Evolutionary conservation across 2,888 invertebrate genomes (phyloP).

Genomic region (Galeruca laticollis): DNA sequence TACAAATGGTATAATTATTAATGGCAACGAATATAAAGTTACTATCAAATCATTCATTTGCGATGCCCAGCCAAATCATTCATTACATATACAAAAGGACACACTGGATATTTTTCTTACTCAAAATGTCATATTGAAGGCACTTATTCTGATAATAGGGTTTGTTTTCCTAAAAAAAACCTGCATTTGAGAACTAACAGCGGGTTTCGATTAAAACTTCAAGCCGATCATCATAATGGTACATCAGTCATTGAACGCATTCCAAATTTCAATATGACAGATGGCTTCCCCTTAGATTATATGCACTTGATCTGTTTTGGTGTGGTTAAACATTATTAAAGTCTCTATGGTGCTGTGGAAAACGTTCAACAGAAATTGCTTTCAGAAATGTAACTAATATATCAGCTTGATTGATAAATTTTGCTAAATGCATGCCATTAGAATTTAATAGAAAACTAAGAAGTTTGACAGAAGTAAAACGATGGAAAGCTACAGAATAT

Average conservation of each 20-base stretch:
- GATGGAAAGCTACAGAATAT: too few species aligned
- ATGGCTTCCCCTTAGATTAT: conserved; percentile 46
- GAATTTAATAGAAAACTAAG: too few species aligned
- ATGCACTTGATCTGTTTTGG: conserved; percentile 43
- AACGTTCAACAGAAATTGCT: too few species aligned
- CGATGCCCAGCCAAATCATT: conserved; percentile 41
- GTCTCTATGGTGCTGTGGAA: conserved; percentile 32
- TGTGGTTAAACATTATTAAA: conserved; percentile 25
- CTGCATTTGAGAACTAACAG: conserved; percentile 36
- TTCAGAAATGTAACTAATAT: too few species aligned
- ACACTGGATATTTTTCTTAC: conserved; percentile 43
- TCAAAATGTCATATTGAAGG: conserved; percentile 42
- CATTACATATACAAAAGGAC: conserved; percentile 40
- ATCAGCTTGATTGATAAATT: too few species aligned
- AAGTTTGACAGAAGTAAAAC: too few species aligned
- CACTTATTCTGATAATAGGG: too few species aligned
- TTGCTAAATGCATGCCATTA: too few species aligned
- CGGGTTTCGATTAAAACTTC: conserved; percentile 35
- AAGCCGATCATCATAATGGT: conserved; percentile 43
- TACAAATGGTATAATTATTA: conserved; percentile 36
- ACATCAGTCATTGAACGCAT: conserved; percentile 37
- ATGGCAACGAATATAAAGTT: conserved; percentile 35
- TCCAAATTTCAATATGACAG: conserved; percentile 40
- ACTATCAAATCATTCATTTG: too few species aligned
- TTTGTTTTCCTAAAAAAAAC: conserved; percentile 42